Base-by-base conservation (phyloP, 2,888 invertebrate species). In the Cistogaster globosa region DNA sequence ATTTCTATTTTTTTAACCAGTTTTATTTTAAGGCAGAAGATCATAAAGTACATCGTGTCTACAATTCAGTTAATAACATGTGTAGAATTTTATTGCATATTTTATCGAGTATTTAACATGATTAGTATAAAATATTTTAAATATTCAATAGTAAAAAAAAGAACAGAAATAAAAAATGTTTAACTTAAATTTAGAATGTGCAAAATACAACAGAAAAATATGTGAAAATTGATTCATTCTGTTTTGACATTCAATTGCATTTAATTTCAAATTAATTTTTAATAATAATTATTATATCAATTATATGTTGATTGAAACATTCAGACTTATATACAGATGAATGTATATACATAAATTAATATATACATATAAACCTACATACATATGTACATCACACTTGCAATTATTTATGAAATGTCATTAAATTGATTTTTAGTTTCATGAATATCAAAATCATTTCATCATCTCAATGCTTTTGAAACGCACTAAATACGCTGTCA, bases 221-320 rank as follows among this genome's bases (percentile, higher is more conserved):
- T 71, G 60, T 55, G 71, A 74, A 68, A 74, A 68, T 62, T 51
- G 53, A 68, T 62, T 67, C 60, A 68, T 62, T 67, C 60, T 60
- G 67, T 80, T 74, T 68, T 68, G 83, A 57, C 83, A 77, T 83
- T 72, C 83, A 60, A 77, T 72, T 58, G 57, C 65, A 60, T 72
- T 83, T 72, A 38, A 67, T 36, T 26, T 58, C 57, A 77, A 68
- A 45, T 58, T 71, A 82, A 76, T 82, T 82, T 69, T 32, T 42
- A 69, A 48, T 38, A 69, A 48, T 38, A 18, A 82, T 71, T 79
- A 42, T 48, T 62, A 67, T 75, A 53, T 80, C 67, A 74, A 74
- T 80, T 74, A 60, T 72, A 58, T 58, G 45, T 48, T 45, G 58
- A 42, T 71, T 58, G 26, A 55, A 42, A 55, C 42, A 51, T 12